These are phyloP conservation scores for Clarias macrocephalus DNA, from an alignment of 2,113 vertebrate species.

Conservation along the genomic window DNA sequence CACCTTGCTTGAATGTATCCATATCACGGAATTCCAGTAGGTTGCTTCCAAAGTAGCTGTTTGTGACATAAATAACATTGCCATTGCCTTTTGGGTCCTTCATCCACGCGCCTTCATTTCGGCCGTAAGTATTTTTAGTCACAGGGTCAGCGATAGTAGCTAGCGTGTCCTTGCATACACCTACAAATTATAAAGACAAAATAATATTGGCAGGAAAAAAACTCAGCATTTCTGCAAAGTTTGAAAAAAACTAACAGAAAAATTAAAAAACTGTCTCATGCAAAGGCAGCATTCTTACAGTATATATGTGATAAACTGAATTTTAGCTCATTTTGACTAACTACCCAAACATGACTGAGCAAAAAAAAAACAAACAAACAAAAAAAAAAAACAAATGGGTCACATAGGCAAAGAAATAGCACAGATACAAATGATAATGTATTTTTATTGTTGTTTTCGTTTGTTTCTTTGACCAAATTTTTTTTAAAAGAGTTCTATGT, in stretches of 20 bases:
- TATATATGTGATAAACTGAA: too few relatives aligned
- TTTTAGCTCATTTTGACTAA: too few relatives aligned
- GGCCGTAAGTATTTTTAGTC: conserved; percentile 84
- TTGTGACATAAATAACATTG: conserved; percentile 88
- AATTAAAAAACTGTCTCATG: background rate
- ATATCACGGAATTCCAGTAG: conserved; percentile 89
- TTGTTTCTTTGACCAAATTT: too few relatives aligned
- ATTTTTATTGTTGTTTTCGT: too few relatives aligned
- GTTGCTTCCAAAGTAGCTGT: conserved; percentile 85
- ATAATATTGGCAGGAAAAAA: background rate
- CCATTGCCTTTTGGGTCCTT: conserved; percentile 88
- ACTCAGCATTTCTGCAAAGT: background rate
- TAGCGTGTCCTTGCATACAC: conserved; percentile 89
- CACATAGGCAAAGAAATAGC: too few relatives aligned
- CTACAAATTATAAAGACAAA: conserved; percentile 62
- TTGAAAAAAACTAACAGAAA: background rate
- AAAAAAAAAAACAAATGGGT: too few relatives aligned
- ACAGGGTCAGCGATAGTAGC: conserved; percentile 89
- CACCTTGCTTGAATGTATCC: conserved; percentile 91
- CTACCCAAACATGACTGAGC: too few relatives aligned
- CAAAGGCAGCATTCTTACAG: background rate
- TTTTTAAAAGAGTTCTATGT: too few relatives aligned
- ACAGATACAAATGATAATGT: too few relatives aligned
- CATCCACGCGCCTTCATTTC: conserved; percentile 92
- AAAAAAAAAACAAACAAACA: too few relatives aligned